Percentiles rank a stretch among this genome's conserved stretches.
These are phyloP conservation scores for Dynastes maya DNA, from an alignment of 2,888 invertebrate genomes.

Conservation along the genomic window DNA sequence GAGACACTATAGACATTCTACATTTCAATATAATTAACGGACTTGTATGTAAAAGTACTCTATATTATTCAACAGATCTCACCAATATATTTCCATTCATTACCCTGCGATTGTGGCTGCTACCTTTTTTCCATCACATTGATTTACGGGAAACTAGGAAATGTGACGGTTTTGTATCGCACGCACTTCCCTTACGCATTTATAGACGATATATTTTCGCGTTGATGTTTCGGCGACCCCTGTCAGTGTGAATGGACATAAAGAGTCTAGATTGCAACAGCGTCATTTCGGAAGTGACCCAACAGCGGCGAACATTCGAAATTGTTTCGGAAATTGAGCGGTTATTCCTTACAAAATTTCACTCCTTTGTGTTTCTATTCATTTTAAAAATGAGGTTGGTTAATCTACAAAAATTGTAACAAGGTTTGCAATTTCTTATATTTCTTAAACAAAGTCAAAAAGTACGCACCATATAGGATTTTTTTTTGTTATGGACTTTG, in stretches of 20 bases:
- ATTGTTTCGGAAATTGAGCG: conserved; percentile 46
- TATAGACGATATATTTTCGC: conserved; percentile 29
- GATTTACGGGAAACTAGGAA: conserved; percentile 33
- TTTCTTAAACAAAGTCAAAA: no score
- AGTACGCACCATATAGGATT: no score
- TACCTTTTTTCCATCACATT: conserved; percentile 30
- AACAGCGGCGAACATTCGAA: conserved; percentile 38
- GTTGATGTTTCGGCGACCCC: conserved; percentile 26
- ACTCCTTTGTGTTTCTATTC: background rate
- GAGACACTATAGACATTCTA: no score
- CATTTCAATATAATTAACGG: no score
- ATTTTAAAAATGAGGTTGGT: background rate
- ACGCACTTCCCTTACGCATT: conserved; percentile 31
- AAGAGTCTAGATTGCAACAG: conserved; percentile 38
- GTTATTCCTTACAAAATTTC: conserved; percentile 14
- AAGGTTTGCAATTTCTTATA: no score
- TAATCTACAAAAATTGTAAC: no score
- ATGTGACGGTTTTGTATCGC: conserved; percentile 32
- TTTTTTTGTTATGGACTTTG: no score
- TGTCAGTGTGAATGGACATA: conserved; percentile 33
- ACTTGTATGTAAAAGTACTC: no score
- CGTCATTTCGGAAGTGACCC: conserved; percentile 31
- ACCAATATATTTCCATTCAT: conserved; percentile 15
- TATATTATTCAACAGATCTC: no score
- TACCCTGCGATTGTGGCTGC: background rate